A percentile compares a stretch with the other conserved stretches of the same genome.
phyloP scores from a whole-genome alignment of 2,797 vertebrate genomes.

The Anguilla pacifica region DNA sequence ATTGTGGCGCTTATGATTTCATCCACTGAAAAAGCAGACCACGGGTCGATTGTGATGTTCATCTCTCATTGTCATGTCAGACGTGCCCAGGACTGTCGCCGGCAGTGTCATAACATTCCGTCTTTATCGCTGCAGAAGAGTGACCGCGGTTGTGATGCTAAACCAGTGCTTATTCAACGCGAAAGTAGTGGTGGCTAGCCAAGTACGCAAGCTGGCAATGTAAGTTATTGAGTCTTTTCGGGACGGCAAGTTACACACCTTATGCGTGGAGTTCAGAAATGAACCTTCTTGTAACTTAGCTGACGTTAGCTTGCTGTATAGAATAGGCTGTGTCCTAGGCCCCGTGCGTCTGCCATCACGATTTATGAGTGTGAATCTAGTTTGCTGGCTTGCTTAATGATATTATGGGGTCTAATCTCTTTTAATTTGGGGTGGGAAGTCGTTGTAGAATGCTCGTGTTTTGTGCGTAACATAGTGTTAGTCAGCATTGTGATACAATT shows the following conservation, averaged over 20 bases:
- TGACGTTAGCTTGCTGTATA: background rate
- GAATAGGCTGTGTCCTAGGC: background rate
- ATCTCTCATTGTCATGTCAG: constrained; percentile 29
- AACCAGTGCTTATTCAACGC: background rate
- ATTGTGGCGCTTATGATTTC: constrained; percentile 18
- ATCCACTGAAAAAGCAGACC: background rate
- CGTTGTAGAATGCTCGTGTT: background rate
- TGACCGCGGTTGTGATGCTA: background rate
- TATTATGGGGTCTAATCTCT: background rate
- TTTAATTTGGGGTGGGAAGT: background rate
- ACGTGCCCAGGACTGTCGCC: constrained; percentile 1
- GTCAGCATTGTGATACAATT: background rate
- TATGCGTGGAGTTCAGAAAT: background rate
- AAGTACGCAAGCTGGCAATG: background rate
- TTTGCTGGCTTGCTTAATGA: background rate
- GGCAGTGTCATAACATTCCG: constrained; percentile 15
- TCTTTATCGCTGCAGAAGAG: background rate
- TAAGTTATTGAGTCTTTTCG: constrained; percentile 2
- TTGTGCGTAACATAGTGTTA: background rate
- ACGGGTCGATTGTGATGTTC: constrained; percentile 4
- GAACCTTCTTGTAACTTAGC: background rate
- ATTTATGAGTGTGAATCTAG: background rate
- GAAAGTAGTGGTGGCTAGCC: background rate
- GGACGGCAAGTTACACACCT: background rate
- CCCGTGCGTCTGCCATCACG: background rate